Base-by-base conservation (phyloP, 1,140 invertebrate species). In the Tetragnatha versicolor region DNA sequence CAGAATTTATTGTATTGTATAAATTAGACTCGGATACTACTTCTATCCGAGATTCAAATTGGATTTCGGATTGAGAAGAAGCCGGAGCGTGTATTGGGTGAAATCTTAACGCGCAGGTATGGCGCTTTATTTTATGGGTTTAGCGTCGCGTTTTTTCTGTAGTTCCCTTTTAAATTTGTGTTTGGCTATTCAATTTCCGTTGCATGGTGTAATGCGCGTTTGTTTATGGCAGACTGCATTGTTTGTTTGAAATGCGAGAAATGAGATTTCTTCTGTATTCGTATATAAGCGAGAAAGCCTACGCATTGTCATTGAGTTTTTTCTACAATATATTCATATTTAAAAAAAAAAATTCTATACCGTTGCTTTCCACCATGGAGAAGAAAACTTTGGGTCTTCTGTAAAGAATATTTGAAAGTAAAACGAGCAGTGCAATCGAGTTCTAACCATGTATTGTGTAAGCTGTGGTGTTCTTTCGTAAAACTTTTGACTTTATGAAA, bases 1-100 rank as follows among this genome's bases (percentile, higher is more conserved):
- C 14, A 61, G 31, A 73, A 73, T 73, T 73, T 73, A 73, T 73
- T 47, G 70, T 55, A 22, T 60, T 73, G 70, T 73, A 61, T 73
- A 73, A 73, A 73, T 73, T 73, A 73, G 70, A 70, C 55, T 29
- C 51, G 49, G 37, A 53, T 60, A 31, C 53, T 29, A 33, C 66
- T 22, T 17, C 22, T 42, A 22, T 25, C 27, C 61, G 35, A 53
- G 70, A 61, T 39, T 61, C 37, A 73, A 73, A 73, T 73, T 73
- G 55, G 70, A 73, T 73, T 73, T 73, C 45, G 61, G 70, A 73
- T 73, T 73, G 70, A 73, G 39, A 17, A 20, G 14, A 39, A 20
- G 14, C 6, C 17, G 49, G 6, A 65, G 33, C 25, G 51, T 14
- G 51, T 27, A 42, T 27, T 25, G 61, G 27, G 27, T 65, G 35